Evolutionary conservation across 1,140 invertebrate species (phyloP).

Genomic region (Calliphora vicina): DNA sequence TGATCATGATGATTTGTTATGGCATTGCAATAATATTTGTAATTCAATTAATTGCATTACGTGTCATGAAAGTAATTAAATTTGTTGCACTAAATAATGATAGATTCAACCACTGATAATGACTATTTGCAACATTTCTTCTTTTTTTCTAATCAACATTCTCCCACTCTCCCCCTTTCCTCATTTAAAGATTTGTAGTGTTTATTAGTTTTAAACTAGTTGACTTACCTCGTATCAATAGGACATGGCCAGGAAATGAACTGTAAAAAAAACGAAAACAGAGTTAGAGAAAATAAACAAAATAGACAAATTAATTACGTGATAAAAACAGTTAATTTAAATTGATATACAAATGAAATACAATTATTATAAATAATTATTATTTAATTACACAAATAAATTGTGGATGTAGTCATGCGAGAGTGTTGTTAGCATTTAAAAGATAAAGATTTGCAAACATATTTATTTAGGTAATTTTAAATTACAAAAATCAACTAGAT

Average conservation of each 20-base stretch:
- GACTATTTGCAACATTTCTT: background rate
- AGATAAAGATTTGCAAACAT: too few relatives aligned
- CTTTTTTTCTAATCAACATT: background rate
- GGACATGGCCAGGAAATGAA: background rate
- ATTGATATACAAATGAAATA: background rate
- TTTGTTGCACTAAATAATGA: constrained; percentile 14
- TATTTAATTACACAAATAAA: too few relatives aligned
- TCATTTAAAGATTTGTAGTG: background rate
- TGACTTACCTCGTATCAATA: background rate
- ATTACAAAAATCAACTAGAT: too few relatives aligned
- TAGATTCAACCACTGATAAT: background rate
- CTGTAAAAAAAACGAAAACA: background rate
- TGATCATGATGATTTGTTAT: constrained; percentile 21
- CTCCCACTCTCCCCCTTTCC: background rate
- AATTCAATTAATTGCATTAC: constrained; percentile 35
- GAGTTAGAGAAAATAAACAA: background rate
- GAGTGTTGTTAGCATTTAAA: too few relatives aligned
- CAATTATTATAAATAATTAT: background rate
- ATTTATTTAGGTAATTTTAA: too few relatives aligned
- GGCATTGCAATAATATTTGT: constrained; percentile 25
- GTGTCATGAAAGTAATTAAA: constrained; percentile 34
- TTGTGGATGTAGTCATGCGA: too few relatives aligned
- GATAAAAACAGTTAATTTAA: constrained; percentile 9
- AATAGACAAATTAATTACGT: constrained; percentile 4
- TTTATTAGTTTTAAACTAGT: background rate